Base-by-base conservation (phyloP, 37 sponge, comb jelly and placozoan species). In the Bolinopsis microptera region DNA sequence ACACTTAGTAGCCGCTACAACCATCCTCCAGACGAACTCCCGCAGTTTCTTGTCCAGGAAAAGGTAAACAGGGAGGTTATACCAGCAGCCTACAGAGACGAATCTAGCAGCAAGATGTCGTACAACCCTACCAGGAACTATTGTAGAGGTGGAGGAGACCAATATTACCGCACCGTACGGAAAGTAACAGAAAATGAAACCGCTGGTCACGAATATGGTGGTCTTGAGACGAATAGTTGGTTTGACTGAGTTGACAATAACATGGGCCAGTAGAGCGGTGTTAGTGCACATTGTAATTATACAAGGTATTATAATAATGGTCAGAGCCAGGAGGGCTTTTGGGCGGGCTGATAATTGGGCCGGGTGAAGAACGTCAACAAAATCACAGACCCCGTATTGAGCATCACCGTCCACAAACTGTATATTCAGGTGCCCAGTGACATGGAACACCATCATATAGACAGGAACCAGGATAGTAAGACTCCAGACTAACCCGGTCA, bases 41-140 rank as follows among this genome's bases (percentile, higher is more conserved):
- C 75, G 75, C 3, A 72, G 31, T 28, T 28, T 72, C 75, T n/a
- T n/a, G 31, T 72, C 75, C 31, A 72, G 31, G 18, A 72, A 72
- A 8, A 72, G 26, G 26, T 30, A 28, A 28, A 72, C 31, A 24
- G 75, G 75, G 31, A 72, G 75, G 75, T 72, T 72, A n/a, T n/a
- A 72, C 75, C 75, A 72, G 26, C 75, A 72, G 2, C 75, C 75
- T 2, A 72, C 26, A 72, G 31, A 30, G 75, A 72, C 75, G 31
- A n/a, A 72, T 28, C 75, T n/a, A 5, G 75, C 75, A 30, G 75
- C 75, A n/a, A 72, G 75, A 72, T 72, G 75, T 8, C 75, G 75
- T 8, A 72, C 75, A 21, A 72, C 26, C 13, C 75, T n/a, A n/a
- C 31, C 31, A 72, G 31, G 75, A n/a, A n/a, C 31, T 3, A 28